Evolutionary conservation across 2,888 invertebrate genomes (phyloP).

Genomic region (Drosophila tripunctata): DNA sequence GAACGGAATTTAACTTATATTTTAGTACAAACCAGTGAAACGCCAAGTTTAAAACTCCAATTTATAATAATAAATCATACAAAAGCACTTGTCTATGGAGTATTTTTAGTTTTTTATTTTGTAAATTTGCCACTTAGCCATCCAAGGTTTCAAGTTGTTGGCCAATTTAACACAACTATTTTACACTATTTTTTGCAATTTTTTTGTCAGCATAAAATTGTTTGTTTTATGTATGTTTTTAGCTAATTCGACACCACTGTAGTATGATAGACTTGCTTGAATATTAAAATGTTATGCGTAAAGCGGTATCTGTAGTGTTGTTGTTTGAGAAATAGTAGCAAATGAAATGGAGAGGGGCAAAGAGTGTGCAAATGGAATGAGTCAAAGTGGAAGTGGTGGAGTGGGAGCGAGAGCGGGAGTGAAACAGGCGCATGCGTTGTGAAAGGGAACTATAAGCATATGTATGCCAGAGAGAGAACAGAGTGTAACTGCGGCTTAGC

Average conservation of each 20-base stretch:
- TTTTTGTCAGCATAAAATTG: neutral
- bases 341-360: conserved; percentile 13
- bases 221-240: neutral
- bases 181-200: no score
- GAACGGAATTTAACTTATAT: no score
- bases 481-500: conserved; percentile 5
- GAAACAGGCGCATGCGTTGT: conserved; percentile 53
- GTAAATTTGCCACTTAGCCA: no score
- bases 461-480: conserved; percentile 30
- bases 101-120: no score
- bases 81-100: no score
- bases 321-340: conserved; percentile 34
- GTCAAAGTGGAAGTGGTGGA: neutral
- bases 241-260: conserved; percentile 51
- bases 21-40: no score
- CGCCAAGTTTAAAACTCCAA: no score
- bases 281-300: conserved; percentile 63
- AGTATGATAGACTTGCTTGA: conserved; percentile 44
- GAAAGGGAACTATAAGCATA: conserved; percentile 44
- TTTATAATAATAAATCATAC: no score
- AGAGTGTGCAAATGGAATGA: neutral
- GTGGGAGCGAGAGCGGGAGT: neutral
- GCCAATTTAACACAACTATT: no score
- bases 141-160: no score
- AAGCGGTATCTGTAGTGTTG: conserved; percentile 51